Evolutionary conservation across 2,797 vertebrate genomes (phyloP), one percentile per base, ranked within the genome.

Genomic region (Gadopsis marmoratus): DNA sequence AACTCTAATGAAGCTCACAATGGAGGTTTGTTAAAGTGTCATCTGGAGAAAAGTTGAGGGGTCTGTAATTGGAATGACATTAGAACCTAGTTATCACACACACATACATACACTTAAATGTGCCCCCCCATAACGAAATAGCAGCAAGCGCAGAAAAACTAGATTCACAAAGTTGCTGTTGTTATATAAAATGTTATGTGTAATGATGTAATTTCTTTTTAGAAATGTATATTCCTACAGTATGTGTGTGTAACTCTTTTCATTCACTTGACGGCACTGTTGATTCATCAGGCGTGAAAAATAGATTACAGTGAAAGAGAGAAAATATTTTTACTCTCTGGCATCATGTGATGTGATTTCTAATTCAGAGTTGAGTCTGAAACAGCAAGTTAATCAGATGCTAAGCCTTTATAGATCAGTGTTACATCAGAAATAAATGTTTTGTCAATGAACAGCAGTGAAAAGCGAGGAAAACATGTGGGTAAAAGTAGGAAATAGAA

Each of bases 21-120:
- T 13, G 63, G 79, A 78, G 63, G 65, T 80, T 86, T 83, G 89
- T 89, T 86, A 83, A 77, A 66, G 31, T 0, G 35, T 81, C 72
- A 62, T 62, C 48, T 14, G 55, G 50, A 73, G 54, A 45, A 59
- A 79, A 79, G 82, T 68, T 70, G 74, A 74, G 69, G 69, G 68
- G 78, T 72, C 77, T 77, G 58, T 89, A 87, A 88, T 90, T 91
- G 80, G 68, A 84, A 51, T 89, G 83, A 81, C 82, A 89, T 89
- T 87, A 74, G 77, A 80, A 75, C 55, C n/a, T 37, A 3, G 45
- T 69, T 72, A 72, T 66, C 70, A 33, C 35, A 29, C 23, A 39
- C 45, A 53, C 48, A 16, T 39, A 33, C 9, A 39, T 14, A 58
- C 31, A 54, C 21, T 75, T 78, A 64, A 68, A 69, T 56, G 51